Evolutionary conservation across 2,888 invertebrate genomes (phyloP).

Genomic region (Ypsolopha scabrella): DNA sequence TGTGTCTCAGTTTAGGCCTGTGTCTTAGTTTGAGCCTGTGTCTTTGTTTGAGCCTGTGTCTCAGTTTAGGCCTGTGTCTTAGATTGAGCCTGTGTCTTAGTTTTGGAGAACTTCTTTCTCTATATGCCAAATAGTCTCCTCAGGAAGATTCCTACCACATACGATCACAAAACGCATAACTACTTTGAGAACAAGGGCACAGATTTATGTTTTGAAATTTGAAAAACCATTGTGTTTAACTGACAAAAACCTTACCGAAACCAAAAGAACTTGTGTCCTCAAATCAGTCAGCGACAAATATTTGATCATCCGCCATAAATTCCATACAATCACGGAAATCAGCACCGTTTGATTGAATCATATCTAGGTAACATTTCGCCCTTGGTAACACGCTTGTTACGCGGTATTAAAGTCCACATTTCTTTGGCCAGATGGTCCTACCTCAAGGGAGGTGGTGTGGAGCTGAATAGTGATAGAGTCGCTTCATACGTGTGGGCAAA

Average conservation of each 20-base stretch:
- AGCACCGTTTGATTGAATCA: not conserved
- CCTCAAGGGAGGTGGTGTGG: slow-evolving; percentile 48
- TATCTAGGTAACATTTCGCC: not conserved
- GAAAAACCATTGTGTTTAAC: too few relatives aligned
- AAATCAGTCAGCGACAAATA: slow-evolving; percentile 5
- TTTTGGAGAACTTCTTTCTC: too few relatives aligned
- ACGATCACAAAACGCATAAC: too few relatives aligned
- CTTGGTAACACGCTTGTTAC: not conserved
- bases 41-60: too few relatives aligned
- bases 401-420: not conserved
- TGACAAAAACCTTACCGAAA: not conserved
- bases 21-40: too few relatives aligned
- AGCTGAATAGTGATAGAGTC: slow-evolving; percentile 41
- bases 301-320: slow-evolving; percentile 7
- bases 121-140: too few relatives aligned
- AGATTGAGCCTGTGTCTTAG: too few relatives aligned
- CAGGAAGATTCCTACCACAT: too few relatives aligned
- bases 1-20: too few relatives aligned
- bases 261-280: not conserved
- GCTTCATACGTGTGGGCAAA: slow-evolving; percentile 41
- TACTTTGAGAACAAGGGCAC: too few relatives aligned
- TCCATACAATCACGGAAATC: slow-evolving; percentile 4
- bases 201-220: too few relatives aligned
- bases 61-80: too few relatives aligned
- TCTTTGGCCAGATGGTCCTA: slow-evolving; percentile 20